Evolutionary conservation across 2,113 vertebrate genomes (phyloP), one percentile per base, ranked within the genome.

Genomic region (Cyprinodon brontotheroides): DNA sequence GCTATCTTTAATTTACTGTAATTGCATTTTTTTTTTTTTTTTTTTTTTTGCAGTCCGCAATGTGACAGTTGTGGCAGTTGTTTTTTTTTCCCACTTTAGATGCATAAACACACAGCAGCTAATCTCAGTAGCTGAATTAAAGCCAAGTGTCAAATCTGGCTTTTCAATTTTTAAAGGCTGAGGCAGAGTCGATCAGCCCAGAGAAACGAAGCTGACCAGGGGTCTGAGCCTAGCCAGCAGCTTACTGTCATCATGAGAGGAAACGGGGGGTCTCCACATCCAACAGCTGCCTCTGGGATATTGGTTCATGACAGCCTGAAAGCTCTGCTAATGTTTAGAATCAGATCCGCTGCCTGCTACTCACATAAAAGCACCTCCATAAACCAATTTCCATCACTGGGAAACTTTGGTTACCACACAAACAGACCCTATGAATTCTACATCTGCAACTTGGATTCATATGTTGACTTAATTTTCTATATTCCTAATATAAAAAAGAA

Each of bases 211-310:
- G 70, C 81, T 72, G 74, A 79, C 84, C 79, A 40, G 75, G 60
- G 84, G 63, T 70, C 77, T 38, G 70, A 47, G 73, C 68, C n/a
- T 75, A 40, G 82, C 82, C 70, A 68, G 82, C 48, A 20, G 15
- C 68, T 83, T 87, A 78, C 81, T 70, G 82, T 84, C 79, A 68
- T 68, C 2, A 37, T 78, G 81, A 87, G 59, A 75, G 77, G 71
- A 83, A 87, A 81, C 69, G 22, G 79, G 75, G 66, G 80, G 77
- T 80, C 78, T 74, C 75, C 67, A 47, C 57, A 50, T 63, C 79
- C 82, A 65, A 61, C 12, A 57, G 50, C 50, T 20, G 20, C 43
- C 11, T 82, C 68, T 81, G 78, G 75, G 40, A 77, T 83, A 86
- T 80, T 65, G 68, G 20, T 57, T 22, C 39, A 61, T 62, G 40